These are phyloP conservation scores for Litocranius walleri DNA, from an alignment of 2,113 vertebrate species.

Conservation along the genomic window DNA sequence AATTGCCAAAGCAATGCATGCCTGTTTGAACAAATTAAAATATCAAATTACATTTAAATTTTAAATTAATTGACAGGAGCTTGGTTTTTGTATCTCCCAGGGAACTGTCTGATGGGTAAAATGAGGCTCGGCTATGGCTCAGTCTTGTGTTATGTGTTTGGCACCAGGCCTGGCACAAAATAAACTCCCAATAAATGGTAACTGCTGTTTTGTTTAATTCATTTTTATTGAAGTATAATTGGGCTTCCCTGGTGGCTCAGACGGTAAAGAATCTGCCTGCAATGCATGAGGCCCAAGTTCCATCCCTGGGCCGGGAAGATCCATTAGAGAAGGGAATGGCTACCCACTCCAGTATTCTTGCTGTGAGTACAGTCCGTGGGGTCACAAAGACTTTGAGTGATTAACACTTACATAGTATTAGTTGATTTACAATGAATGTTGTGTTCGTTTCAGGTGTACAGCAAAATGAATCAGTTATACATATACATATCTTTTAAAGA, in stretches of 20 bases:
- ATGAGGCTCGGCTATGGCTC: background rate
- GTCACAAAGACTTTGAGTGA: background rate
- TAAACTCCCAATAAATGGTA: background rate
- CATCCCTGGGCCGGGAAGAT: background rate
- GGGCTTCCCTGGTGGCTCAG: background rate
- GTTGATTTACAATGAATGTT: background rate
- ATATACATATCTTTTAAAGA: background rate
- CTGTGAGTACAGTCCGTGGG: background rate
- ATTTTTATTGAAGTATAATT: background rate
- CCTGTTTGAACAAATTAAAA: constrained; percentile 48
- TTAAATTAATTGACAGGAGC: constrained; percentile 36
- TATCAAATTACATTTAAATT: constrained; percentile 52
- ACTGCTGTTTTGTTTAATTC: background rate
- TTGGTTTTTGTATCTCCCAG: background rate
- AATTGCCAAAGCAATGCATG: constrained; percentile 15
- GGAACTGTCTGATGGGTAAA: background rate
- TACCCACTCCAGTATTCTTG: background rate
- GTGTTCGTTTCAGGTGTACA: background rate
- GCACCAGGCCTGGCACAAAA: background rate
- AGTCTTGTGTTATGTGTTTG: background rate
- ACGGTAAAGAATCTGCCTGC: background rate
- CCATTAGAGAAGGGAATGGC: background rate
- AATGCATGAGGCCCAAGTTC: background rate
- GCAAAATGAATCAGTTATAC: background rate
- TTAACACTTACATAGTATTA: background rate